Conservation (phyloP, 2,797 vertebrate genomes). For the Alca torda region DNA sequence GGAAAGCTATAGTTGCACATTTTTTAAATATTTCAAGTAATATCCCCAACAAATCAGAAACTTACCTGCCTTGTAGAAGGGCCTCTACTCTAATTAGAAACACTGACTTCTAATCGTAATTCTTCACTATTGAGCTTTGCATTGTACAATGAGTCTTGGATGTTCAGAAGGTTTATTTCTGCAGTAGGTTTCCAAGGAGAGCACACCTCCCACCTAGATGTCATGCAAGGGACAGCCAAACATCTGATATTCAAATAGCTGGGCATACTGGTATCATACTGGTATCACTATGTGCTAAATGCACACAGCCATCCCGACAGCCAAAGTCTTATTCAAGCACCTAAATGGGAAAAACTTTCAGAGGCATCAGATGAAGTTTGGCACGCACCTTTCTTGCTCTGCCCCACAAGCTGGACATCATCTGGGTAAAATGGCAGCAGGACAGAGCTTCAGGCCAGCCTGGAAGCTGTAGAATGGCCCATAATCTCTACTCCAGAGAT, state of each 20-base stretch:
- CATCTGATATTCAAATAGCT: neutral
- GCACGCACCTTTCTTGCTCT: neutral
- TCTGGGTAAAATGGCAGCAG: neutral
- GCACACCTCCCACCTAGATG: neutral
- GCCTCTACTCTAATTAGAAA: neutral
- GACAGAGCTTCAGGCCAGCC: neutral
- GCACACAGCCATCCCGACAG: neutral
- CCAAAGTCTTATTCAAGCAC: accelerated
- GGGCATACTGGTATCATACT: neutral
- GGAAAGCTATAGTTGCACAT: neutral
- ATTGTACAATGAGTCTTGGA: neutral
- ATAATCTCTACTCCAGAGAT: neutral
- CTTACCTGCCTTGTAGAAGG: neutral
- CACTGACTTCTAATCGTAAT: neutral
- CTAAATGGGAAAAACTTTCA: neutral
- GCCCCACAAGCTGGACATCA: neutral
- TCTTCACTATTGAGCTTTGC: neutral
- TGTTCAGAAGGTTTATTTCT: neutral
- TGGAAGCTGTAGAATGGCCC: neutral
- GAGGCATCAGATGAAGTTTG: neutral
- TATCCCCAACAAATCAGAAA: neutral
- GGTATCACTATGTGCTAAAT: neutral
- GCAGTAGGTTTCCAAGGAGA: neutral
- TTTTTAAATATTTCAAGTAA: neutral
- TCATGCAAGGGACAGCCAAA: neutral